Evolutionary conservation across 2,888 invertebrate genomes (phyloP), one percentile per base, ranked within the genome.

Genomic region (Amiota minor): DNA sequence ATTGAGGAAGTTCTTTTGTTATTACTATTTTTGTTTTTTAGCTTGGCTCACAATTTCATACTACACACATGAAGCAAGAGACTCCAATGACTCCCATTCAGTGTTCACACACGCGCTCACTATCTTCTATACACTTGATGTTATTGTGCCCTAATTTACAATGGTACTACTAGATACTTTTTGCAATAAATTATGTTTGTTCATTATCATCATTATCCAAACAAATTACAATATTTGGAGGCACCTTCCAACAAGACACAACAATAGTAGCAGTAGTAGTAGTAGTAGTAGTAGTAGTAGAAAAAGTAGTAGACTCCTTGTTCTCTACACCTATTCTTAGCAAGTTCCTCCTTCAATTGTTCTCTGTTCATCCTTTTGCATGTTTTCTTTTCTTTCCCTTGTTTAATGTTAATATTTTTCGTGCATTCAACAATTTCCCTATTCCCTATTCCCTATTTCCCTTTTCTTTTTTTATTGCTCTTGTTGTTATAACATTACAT

Each of bases 171-270:
- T 35, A 6, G 35, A 35, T 35, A 35, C 35, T 6, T 6, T 35
- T 35, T 35, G 35, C 35, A 35, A 6, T 35, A 35, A 6, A 8
- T 35, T 35, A 35, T 35, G 35, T 35, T 35, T 35, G 35, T 35
- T 35, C 35, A 35, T 35, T 68, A 53, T n/a, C n/a, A n/a, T n/a
- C n/a, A n/a, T n/a, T n/a, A 67, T 53, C 67, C 50, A 23, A 68
- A 68, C 53, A 68, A 68, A 68, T 68, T 68, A 35, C 35, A 6
- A 35, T 35, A 62, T 68, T n/a, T 68, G 62, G 35, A 68, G 23
- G 67, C 67, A 20, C 67, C 23, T 53, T 6, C 35, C 35, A 1
- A 35, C 0, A 35, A 35, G 35, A 35, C 6, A 35, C 35, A 3
- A 35, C 35, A 35, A 35, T 6, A 35, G 35, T 8, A 35, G 6